phyloP scores from a whole-genome alignment of 2,888 invertebrate species.

The Dasypolia templi region DNA sequence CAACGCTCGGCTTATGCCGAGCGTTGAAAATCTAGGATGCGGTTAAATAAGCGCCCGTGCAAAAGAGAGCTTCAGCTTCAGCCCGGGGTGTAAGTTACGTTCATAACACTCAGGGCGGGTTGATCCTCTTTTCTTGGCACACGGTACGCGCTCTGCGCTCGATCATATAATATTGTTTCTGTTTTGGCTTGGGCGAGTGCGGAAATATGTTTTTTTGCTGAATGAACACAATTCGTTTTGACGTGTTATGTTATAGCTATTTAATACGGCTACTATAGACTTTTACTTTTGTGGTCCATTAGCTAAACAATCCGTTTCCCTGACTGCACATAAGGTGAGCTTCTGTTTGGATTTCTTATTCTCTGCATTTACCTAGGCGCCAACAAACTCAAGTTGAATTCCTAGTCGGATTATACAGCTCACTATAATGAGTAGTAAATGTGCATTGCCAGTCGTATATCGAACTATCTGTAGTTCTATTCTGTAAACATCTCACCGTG shows the following conservation, averaged over 20 bases:
- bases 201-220: background rate
- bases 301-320: background rate
- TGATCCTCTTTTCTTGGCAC: background rate
- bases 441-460: slow-evolving; percentile 16
- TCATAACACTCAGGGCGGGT: background rate
- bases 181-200: background rate
- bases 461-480: slow-evolving; percentile 15
- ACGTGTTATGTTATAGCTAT: background rate
- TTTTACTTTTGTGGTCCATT: background rate
- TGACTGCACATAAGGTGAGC: background rate
- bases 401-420: slow-evolving; percentile 6
- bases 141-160: too few relatives aligned
- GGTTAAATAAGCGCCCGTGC: background rate
- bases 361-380: slow-evolving; percentile 31
- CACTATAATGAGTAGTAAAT: slow-evolving; percentile 30
- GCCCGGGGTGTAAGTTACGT: background rate
- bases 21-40: background rate
- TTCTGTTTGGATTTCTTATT: slow-evolving; percentile 22
- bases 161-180: background rate
- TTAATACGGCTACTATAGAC: background rate
- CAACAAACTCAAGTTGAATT: slow-evolving; percentile 47
- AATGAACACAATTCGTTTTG: background rate
- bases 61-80: background rate
- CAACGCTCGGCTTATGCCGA: background rate
- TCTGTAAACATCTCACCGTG: too few relatives aligned